Conservation (phyloP, 2,888 invertebrate genomes). For the Drosophila mettleri region DNA sequence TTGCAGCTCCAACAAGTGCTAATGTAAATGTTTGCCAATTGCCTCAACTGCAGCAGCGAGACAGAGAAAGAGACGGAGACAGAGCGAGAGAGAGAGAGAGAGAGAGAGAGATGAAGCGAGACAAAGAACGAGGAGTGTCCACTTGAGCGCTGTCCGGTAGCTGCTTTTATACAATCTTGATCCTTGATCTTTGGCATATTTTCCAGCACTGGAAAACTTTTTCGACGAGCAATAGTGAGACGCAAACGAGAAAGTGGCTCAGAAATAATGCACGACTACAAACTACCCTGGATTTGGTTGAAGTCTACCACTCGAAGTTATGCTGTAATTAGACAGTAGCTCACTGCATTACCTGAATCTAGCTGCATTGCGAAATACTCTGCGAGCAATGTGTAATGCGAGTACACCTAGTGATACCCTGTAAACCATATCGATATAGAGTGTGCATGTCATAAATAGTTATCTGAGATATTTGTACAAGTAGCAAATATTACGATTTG, state of each 20-base stretch:
- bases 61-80: not conserved
- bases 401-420: not conserved
- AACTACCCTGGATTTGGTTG: not conserved
- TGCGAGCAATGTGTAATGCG: not conserved
- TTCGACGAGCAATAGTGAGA: not conserved
- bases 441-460: not conserved
- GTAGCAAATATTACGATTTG: too few species aligned
- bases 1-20: constrained; percentile 56
- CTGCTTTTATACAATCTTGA: constrained; percentile 26
- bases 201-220: constrained; percentile 11
- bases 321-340: not conserved
- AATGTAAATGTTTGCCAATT: constrained; percentile 57
- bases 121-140: constrained; percentile 11
- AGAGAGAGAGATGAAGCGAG: not conserved
- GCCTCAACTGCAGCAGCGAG: constrained; percentile 12
- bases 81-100: not conserved
- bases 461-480: too few species aligned
- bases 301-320: not conserved
- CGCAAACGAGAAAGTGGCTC: not conserved
- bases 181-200: constrained; percentile 50
- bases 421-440: not conserved
- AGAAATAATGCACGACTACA: not conserved
- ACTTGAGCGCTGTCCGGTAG: constrained; percentile 27
- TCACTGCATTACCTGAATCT: not conserved
- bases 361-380: not conserved